A percentile compares a stretch with the other conserved stretches of the same genome.
phyloP scores from a whole-genome alignment of 2,888 invertebrate genomes.

The Phyto melanocephala region DNA sequence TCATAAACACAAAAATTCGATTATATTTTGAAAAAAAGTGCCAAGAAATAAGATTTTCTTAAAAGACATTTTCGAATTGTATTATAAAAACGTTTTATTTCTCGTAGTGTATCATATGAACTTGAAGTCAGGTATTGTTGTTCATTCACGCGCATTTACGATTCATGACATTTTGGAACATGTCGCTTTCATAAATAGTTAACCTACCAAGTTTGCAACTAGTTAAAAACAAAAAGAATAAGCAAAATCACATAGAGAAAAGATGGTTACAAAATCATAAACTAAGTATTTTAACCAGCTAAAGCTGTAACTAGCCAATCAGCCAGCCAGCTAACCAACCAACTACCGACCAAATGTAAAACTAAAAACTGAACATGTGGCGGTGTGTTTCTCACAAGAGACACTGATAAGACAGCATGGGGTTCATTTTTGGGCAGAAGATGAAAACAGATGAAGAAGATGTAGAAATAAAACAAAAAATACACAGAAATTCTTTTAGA shows the following conservation, averaged over 20 bases:
- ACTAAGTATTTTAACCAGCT: slow-evolving; percentile 1
- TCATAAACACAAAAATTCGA: too few relatives aligned
- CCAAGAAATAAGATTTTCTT: too few relatives aligned
- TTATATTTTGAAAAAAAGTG: too few relatives aligned
- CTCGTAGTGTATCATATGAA: slow-evolving; percentile 22
- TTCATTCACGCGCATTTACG: slow-evolving; percentile 65
- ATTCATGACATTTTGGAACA: slow-evolving; percentile 64
- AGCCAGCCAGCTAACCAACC: slow-evolving; percentile 14
- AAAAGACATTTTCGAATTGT: too few relatives aligned
- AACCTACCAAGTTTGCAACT: slow-evolving; percentile 52
- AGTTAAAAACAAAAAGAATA: slow-evolving; percentile 1
- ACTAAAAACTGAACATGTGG: slow-evolving; percentile 44
- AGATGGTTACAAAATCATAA: slow-evolving; percentile 31
- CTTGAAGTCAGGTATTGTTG: slow-evolving; percentile 62
- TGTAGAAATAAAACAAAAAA: slow-evolving; percentile 1
- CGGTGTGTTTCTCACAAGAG: slow-evolving; percentile 50
- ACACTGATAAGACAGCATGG: slow-evolving; percentile 60
- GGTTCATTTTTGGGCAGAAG: slow-evolving; percentile 51
- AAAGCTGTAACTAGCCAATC: not conserved
- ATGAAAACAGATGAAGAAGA: slow-evolving; percentile 33
- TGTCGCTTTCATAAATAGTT: slow-evolving; percentile 65
- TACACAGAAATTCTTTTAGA: slow-evolving; percentile 36
- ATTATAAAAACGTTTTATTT: not conserved
- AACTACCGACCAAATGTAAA: not conserved
- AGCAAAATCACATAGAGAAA: not conserved